Evolutionary conservation across 2,113 vertebrate species (phyloP), one percentile per base, ranked within the genome.

Genomic region (Phoenicopterus ruber): DNA sequence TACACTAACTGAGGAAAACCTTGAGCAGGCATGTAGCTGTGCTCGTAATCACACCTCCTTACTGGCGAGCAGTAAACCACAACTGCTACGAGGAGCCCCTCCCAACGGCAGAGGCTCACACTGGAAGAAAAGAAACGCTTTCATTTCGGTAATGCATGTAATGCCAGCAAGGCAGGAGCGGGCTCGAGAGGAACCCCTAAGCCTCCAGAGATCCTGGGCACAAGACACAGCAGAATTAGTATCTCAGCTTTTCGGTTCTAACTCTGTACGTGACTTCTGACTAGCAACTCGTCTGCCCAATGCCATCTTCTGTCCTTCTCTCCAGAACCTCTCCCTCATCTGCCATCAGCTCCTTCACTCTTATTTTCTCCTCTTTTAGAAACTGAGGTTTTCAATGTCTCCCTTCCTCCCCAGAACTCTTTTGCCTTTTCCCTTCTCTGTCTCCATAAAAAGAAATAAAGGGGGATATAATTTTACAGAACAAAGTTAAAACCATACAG

Each of bases 1-100:
- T 6, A n/a, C 0, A 19, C 6, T 2, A 10, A 14, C 7, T 2
- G 38, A 11, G 3, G n/a, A 19, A 16, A 71, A 5, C 10, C 69
- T 3, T 1, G 21, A 46, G 70, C 55, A 29, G 55, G 20, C 26
- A 2, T 0, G 28, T 4, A 7, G 72, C 49, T 22, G 42, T 2
- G 52, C 54, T 44, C 44, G 3, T 4, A 4, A 6, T 1, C 9
- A 2, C 4, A 29, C 28, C 57, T 18, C 52, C 22, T 2, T 1
- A 8, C 0, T 2, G 50, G 34, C 22, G 17, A n/a, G 77, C 52
- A 50, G 46, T 2, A 12, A 29, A 8, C 26, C 7, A 8, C 47
- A 28, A 10, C 46, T 3, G 11, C 7, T 9, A 3, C 7, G 6
- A 5, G 14, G 5, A 7, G 2, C 19, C 52, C 82, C 21, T 17